Percentiles rank a stretch among this genome's conserved stretches.
Conservation (phyloP, 2,888 invertebrate genomes). For the Sarcophaga subvicina region DNA sequence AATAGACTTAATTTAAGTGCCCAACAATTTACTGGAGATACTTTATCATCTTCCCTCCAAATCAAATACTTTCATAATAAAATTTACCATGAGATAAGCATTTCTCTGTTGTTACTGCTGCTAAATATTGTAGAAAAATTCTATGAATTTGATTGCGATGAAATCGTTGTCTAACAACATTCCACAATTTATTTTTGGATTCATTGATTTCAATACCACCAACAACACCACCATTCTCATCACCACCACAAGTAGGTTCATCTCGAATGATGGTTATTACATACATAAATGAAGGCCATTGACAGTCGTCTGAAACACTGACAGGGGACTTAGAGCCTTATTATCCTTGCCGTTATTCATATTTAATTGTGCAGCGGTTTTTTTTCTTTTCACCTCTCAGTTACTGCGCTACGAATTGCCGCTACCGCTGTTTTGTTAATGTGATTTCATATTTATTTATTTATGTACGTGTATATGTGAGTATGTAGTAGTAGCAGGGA, state of each 20-base stretch:
- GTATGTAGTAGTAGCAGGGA: too few species aligned
- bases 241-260: neutral
- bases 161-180: neutral
- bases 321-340: neutral
- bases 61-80: too few species aligned
- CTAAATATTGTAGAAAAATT: neutral
- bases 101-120: neutral
- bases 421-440: neutral
- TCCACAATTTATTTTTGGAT: neutral
- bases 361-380: constrained; percentile 25
- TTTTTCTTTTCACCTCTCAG: too few species aligned
- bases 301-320: neutral
- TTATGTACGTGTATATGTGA: neutral
- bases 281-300: neutral
- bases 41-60: too few species aligned
- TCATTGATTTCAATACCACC: constrained; percentile 10
- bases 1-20: too few species aligned
- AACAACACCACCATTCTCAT: too few species aligned
- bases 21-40: too few species aligned
- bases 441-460: constrained; percentile 3
- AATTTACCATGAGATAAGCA: too few species aligned
- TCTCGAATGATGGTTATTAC: neutral
- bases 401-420: too few species aligned
- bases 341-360: constrained; percentile 19
- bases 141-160: neutral